phyloP scores from a whole-genome alignment of 64 coral and sea anemone species.

The Exaiptasia diaphana region DNA sequence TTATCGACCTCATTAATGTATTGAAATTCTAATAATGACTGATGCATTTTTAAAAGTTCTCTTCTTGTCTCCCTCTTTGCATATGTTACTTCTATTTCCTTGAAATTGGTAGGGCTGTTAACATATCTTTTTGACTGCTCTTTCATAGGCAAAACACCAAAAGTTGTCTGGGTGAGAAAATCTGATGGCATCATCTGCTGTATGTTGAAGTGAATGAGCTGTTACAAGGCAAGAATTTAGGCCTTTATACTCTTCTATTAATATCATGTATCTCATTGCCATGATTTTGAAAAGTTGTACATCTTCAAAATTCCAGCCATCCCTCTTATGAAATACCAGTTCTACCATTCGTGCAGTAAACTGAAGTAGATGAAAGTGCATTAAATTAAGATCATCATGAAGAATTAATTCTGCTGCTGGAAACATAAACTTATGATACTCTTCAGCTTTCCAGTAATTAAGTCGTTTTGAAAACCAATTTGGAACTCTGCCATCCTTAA shows the following conservation, averaged over 20 bases:
- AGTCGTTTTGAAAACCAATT: constrained; percentile 7
- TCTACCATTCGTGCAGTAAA: constrained; percentile 38
- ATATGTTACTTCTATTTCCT: constrained; percentile 31
- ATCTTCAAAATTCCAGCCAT: constrained; percentile 42
- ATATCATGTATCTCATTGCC: constrained; percentile 17
- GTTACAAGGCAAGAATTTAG: constrained; percentile 5
- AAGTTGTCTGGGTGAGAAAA: constrained; percentile 47
- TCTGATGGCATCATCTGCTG: constrained; percentile 8
- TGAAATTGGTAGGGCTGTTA: background rate
- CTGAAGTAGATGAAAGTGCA: constrained; percentile 5
- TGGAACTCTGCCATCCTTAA: constrained; percentile 31
- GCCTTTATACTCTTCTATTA: constrained; percentile 33
- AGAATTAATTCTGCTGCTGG: constrained; percentile 38
- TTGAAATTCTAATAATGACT: background rate
- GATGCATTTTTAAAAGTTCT: constrained; percentile 21
- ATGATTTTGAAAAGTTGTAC: background rate
- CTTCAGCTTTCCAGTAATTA: constrained; percentile 44
- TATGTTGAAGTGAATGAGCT: constrained; percentile 9
- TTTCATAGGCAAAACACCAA: constrained; percentile 38
- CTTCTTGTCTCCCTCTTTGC: background rate
- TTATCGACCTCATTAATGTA: background rate
- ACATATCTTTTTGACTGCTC: constrained; percentile 46
- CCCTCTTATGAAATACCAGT: constrained; percentile 11
- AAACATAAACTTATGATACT: constrained; percentile 47
- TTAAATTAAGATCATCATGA: background rate